A percentile compares a stretch with the other conserved stretches of the same genome.
These are phyloP conservation scores for Phyllostomus hastatus DNA, from an alignment of 2,113 vertebrate species.

Conservation along the genomic window DNA sequence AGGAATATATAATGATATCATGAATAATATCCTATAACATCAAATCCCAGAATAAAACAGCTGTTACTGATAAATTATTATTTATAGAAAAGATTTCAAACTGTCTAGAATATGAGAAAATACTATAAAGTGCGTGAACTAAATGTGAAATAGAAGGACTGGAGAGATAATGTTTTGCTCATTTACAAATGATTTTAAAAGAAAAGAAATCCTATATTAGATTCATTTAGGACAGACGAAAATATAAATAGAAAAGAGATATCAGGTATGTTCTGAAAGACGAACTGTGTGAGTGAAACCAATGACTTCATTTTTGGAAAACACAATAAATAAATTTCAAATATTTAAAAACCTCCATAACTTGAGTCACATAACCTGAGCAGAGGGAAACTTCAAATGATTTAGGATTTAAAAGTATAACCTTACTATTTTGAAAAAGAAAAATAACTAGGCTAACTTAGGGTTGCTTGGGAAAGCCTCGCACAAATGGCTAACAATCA, in stretches of 20 bases:
- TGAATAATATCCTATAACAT: background rate
- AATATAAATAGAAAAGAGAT: background rate
- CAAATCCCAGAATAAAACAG: slow-evolving; percentile 23
- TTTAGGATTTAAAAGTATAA: background rate
- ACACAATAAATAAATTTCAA: background rate
- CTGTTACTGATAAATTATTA: background rate
- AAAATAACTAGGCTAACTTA: background rate
- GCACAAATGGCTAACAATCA: background rate
- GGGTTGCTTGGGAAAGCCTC: background rate
- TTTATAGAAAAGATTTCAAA: slow-evolving; percentile 1
- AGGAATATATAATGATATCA: slow-evolving; percentile 15
- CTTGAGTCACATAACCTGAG: background rate
- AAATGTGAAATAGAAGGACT: slow-evolving; percentile 10
- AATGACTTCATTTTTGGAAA: background rate
- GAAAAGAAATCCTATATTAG: background rate
- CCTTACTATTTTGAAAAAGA: background rate
- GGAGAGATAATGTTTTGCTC: background rate
- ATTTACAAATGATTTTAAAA: slow-evolving; percentile 24
- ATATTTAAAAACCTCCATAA: background rate
- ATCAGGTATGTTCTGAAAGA: background rate
- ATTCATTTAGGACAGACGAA: slow-evolving; percentile 3
- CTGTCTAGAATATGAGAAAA: background rate
- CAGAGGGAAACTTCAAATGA: background rate
- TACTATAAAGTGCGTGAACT: background rate
- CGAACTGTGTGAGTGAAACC: background rate